These are phyloP conservation scores for Oncorhynchus mykiss DNA, from an alignment of 2,113 vertebrate species.

Conservation along the genomic window DNA sequence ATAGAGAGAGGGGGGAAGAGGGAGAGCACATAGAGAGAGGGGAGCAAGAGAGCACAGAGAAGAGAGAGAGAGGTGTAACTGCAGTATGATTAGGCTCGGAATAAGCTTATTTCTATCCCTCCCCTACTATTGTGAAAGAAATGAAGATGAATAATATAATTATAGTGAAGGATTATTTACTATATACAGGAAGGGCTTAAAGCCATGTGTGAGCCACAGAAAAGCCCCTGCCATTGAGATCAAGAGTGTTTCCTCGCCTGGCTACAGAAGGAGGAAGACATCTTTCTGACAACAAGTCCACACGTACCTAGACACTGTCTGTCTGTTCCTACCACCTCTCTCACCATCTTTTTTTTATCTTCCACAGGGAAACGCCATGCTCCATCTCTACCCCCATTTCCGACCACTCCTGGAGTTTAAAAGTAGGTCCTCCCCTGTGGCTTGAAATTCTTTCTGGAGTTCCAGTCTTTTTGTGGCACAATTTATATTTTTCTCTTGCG, in stretches of 20 bases:
- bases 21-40: too few relatives aligned
- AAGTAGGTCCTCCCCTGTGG: conserved; percentile 62
- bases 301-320: conserved; percentile 13
- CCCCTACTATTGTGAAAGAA: conserved; percentile 46
- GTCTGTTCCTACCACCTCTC: neutral
- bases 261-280: conserved; percentile 14
- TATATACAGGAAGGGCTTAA: conserved; percentile 40
- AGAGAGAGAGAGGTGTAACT: conserved; percentile 23
- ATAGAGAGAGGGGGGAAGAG: conserved; percentile 13
- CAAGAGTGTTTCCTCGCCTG: neutral
- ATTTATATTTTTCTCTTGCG: neutral
- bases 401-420: conserved; percentile 76
- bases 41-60: too few relatives aligned
- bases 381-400: conserved; percentile 80
- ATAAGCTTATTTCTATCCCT: conserved; percentile 15
- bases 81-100: conserved; percentile 25
- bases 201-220: conserved; percentile 36
- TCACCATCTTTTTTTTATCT: conserved; percentile 23
- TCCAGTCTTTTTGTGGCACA: neutral
- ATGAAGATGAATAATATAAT: conserved; percentile 63
- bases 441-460: too few relatives aligned
- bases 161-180: conserved; percentile 52
- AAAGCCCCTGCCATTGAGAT: conserved; percentile 21
- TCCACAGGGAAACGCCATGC: conserved; percentile 75
- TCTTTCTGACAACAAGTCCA: conserved; percentile 16